Evolutionary conservation across 2,113 vertebrate genomes (phyloP).

Genomic region (Mixornis gularis): DNA sequence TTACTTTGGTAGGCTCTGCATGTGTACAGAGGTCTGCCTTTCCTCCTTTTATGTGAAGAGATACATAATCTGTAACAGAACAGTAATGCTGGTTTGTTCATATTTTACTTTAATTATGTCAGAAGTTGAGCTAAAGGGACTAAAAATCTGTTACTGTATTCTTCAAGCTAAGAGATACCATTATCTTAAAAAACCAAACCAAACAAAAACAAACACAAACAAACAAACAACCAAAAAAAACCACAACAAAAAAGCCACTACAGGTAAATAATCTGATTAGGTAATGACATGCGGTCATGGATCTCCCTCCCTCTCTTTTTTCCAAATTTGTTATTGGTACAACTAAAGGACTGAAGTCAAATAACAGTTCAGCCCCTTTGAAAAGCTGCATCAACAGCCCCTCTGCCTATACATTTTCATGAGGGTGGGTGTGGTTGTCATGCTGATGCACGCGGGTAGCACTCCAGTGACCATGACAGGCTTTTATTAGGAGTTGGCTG

Average conservation of each 20-base stretch:
- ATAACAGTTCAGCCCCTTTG: neutral
- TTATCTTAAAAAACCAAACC: neutral
- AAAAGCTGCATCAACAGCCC: neutral
- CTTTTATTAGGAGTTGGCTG: neutral
- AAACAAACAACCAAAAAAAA: neutral
- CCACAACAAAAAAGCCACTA: neutral
- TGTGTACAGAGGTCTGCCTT: neutral
- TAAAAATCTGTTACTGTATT: neutral
- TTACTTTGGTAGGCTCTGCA: neutral
- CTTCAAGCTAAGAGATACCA: neutral
- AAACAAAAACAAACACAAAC: no score
- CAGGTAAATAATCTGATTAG: neutral
- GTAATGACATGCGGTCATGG: neutral
- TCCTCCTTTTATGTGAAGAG: neutral
- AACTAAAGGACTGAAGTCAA: neutral
- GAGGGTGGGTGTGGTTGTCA: neutral
- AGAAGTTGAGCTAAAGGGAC: neutral
- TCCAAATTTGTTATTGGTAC: neutral
- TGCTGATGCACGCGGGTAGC: neutral
- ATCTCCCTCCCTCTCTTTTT: neutral
- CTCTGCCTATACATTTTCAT: neutral
- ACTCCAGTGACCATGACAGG: fast-evolving
- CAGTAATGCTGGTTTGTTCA: neutral
- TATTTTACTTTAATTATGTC: neutral
- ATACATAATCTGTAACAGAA: neutral